A percentile compares a stretch with the other conserved stretches of the same genome.
Conservation (phyloP, 2,888 invertebrate genomes). For the Cataglyphis rosenhaueri region DNA sequence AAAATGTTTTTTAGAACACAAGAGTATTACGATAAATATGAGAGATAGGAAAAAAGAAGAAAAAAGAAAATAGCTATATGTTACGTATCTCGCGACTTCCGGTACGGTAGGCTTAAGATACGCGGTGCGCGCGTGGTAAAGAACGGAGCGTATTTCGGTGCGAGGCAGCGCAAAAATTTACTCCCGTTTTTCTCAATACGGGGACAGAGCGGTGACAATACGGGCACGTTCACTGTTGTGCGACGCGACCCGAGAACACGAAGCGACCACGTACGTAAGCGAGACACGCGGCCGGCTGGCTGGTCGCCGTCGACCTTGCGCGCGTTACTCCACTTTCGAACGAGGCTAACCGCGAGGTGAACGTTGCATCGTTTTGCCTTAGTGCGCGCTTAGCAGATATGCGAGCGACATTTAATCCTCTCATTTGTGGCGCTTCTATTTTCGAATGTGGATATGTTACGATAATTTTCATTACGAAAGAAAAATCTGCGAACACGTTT, state of each 20-base stretch:
- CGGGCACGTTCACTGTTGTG: neutral
- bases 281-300: slow-evolving; percentile 36
- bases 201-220: neutral
- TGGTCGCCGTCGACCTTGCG: slow-evolving; percentile 57
- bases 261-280: neutral
- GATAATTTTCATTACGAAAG: neutral
- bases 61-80: slow-evolving; percentile 2
- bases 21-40: neutral
- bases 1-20: neutral
- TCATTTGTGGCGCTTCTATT: slow-evolving; percentile 22
- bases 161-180: slow-evolving; percentile 20
- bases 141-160: slow-evolving; percentile 27
- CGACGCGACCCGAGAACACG: slow-evolving; percentile 9
- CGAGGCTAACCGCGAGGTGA: slow-evolving; percentile 50
- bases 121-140: neutral
- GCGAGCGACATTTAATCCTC: slow-evolving; percentile 1
- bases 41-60: neutral
- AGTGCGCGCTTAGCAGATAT: slow-evolving; percentile 5
- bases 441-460: neutral
- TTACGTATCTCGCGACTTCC: slow-evolving; percentile 32
- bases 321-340: slow-evolving; percentile 63
- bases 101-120: slow-evolving; percentile 21
- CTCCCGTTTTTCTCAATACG: slow-evolving; percentile 32
- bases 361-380: slow-evolving; percentile 13
- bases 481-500: neutral